Conservation (phyloP, 1,140 invertebrate genomes). For the Zaprionus inermis region DNA sequence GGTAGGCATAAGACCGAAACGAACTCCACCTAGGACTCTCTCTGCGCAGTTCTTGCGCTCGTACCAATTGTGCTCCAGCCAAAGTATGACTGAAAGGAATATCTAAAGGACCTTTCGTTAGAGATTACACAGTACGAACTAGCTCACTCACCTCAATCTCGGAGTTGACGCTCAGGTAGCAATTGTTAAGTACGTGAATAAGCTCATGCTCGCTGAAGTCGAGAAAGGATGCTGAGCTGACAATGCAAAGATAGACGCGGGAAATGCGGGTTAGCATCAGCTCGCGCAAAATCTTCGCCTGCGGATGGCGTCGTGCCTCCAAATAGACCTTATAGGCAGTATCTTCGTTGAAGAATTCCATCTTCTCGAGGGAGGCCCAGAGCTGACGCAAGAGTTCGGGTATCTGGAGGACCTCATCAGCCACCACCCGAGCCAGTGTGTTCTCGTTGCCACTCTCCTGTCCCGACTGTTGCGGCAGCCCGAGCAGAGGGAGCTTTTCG, state of each 20-base stretch:
- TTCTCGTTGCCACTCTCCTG: constrained; percentile 21
- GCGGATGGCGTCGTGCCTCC: constrained; percentile 52
- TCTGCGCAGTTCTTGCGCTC: constrained; percentile 50
- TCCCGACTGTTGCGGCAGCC: not conserved
- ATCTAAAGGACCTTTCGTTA: constrained; percentile 27
- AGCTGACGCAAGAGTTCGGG: constrained; percentile 59
- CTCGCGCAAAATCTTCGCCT: constrained; percentile 61
- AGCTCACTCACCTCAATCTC: constrained; percentile 57
- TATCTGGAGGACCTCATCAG: constrained; percentile 59
- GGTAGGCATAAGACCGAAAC: constrained; percentile 61
- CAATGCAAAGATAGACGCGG: constrained; percentile 63
- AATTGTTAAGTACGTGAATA: constrained; percentile 56
- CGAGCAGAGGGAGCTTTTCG: constrained; percentile 50
- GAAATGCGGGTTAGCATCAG: constrained; percentile 66
- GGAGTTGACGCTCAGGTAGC: constrained; percentile 65
- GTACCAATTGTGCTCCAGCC: constrained; percentile 67
- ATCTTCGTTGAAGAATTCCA: constrained; percentile 71
- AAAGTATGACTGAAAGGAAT: constrained; percentile 60
- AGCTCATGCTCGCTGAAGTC: constrained; percentile 59
- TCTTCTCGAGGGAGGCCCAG: constrained; percentile 53
- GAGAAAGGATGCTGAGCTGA: constrained; percentile 61
- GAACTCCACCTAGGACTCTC: constrained; percentile 51
- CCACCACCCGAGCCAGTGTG: constrained; percentile 43
- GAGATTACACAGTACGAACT: not conserved
- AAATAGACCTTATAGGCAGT: constrained; percentile 62